These are phyloP conservation scores for Cyphomyrus discorhynchus DNA, from an alignment of 2,113 vertebrate species.

Conservation along the genomic window DNA sequence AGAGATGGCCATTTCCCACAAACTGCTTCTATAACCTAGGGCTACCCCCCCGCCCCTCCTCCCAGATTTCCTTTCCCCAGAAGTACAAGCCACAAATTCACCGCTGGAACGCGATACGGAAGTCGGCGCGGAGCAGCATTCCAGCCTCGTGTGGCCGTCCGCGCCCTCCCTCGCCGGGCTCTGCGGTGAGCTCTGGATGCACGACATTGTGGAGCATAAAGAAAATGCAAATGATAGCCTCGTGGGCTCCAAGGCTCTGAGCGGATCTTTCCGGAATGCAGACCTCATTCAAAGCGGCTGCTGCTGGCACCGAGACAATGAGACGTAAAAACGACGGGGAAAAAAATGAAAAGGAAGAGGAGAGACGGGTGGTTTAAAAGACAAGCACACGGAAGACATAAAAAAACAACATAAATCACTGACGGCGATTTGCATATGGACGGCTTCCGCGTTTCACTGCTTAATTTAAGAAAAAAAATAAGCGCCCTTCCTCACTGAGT, in stretches of 20 bases:
- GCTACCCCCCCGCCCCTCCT: background rate
- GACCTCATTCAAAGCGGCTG: constrained; percentile 14
- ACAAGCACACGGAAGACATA: constrained; percentile 5
- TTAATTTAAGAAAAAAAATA: background rate
- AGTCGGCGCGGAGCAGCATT: background rate
- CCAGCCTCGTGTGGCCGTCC: background rate
- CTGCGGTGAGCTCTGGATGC: background rate
- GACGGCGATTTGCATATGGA: background rate
- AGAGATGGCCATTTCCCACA: background rate
- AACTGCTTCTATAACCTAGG: background rate
- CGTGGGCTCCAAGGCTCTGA: background rate
- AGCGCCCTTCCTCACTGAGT: background rate
- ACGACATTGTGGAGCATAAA: background rate
- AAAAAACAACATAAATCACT: constrained; percentile 2
- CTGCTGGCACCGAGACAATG: constrained; percentile 14
- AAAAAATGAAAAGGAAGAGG: background rate
- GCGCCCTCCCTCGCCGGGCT: background rate
- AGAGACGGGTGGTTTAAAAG: background rate
- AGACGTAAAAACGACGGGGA: background rate
- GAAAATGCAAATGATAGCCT: constrained; percentile 17
- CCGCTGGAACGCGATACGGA: background rate
- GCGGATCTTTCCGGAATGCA: constrained; percentile 12
- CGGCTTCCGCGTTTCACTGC: constrained; percentile 4
- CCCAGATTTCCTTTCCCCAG: background rate
- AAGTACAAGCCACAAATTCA: background rate